A percentile compares a stretch with the other conserved stretches of the same genome.
These are phyloP conservation scores for Cataglyphis cursor DNA, from an alignment of 2,888 invertebrate species.

Conservation along the genomic window DNA sequence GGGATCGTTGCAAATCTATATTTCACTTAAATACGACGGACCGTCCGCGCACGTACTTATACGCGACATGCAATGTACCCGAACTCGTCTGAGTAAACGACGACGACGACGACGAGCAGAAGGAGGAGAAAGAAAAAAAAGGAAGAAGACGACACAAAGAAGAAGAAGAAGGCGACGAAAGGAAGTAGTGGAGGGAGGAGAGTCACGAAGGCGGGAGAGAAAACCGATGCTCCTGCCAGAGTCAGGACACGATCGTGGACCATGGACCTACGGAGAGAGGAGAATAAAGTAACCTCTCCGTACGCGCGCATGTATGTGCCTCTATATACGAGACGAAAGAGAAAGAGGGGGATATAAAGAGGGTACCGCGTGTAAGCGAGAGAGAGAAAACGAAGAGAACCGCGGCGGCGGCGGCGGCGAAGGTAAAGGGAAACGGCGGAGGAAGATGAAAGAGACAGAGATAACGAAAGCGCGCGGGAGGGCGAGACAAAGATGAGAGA, in stretches of 20 bases:
- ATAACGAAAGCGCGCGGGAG: constrained; percentile 44
- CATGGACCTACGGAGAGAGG: constrained; percentile 72
- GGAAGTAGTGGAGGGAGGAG: constrained; percentile 59
- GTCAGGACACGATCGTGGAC: constrained; percentile 81
- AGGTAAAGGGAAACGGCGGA: constrained; percentile 62
- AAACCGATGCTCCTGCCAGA: constrained; percentile 71
- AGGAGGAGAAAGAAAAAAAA: constrained; percentile 56
- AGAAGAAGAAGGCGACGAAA: constrained; percentile 49
- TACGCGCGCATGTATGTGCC: constrained; percentile 30
- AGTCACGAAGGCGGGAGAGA: constrained; percentile 41
- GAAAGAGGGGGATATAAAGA: constrained; percentile 67
- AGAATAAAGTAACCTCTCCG: constrained; percentile 72
- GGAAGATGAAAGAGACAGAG: constrained; percentile 58
- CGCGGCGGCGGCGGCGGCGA: constrained; percentile 57
- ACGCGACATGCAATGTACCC: constrained; percentile 56
- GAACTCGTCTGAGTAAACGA: constrained; percentile 52
- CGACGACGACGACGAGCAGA: constrained; percentile 54
- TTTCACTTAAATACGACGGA: constrained; percentile 63
- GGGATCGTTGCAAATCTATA: constrained; percentile 55
- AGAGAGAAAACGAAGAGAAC: constrained; percentile 67
- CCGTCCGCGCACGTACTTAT: constrained; percentile 63
- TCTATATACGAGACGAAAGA: constrained; percentile 59
- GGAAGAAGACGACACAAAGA: constrained; percentile 24
- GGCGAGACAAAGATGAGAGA: constrained; percentile 51
- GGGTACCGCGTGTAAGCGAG: constrained; percentile 57